Conservation (phyloP, 2,797 vertebrate species). For the Sebastes matsubarae region DNA sequence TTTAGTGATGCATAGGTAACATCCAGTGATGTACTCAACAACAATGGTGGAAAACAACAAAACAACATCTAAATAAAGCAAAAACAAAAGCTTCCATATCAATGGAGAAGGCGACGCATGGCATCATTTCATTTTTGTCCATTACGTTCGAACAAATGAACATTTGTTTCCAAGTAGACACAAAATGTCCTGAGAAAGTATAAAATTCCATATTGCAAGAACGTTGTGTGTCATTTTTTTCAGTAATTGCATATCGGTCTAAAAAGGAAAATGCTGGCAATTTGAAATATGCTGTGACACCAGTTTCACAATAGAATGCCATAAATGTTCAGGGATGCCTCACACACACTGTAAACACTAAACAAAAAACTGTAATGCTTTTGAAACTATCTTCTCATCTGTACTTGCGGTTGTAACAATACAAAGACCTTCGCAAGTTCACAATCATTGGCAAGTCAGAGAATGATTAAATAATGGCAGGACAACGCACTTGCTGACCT, state of each 20-base stretch:
- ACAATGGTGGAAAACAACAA: not conserved
- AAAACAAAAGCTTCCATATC: not conserved
- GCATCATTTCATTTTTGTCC: not conserved
- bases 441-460: constrained; percentile 2
- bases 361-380: not conserved
- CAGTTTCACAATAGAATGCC: not conserved
- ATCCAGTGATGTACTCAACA: not conserved
- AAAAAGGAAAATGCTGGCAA: not conserved
- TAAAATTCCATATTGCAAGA: not conserved
- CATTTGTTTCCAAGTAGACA: not conserved
- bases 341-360: not conserved
- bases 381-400: not conserved
- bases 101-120: not conserved
- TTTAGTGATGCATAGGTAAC: not conserved
- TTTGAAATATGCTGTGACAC: not conserved
- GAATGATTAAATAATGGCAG: constrained; percentile 10
- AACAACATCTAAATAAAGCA: not conserved
- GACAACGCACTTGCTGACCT: constrained; percentile 32
- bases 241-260: not conserved
- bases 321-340: not conserved
- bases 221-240: not conserved
- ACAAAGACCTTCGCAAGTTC: constrained; percentile 6
- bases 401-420: not conserved
- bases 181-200: not conserved
- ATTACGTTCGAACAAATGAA: not conserved